Evolutionary conservation across 2,888 invertebrate genomes (phyloP), one percentile per base, ranked within the genome.

Genomic region (Parnassius apollo): DNA sequence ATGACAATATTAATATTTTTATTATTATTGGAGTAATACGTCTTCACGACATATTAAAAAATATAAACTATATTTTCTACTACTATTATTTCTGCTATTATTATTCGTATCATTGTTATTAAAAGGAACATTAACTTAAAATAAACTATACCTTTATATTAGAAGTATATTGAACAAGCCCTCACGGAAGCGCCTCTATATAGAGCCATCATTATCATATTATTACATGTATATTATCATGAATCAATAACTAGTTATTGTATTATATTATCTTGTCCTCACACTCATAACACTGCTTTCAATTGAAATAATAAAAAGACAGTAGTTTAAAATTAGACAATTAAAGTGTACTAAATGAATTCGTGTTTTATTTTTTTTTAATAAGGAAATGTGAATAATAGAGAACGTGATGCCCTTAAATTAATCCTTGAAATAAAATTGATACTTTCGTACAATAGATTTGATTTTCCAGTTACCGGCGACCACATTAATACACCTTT

Each of bases 401-500:
- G 54, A 59, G 54, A 55, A 59, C 59, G 62, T 64, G 48, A 59
- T 52, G 56, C 56, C 53, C 53, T 53, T 25, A 42, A 52, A 64
- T 25, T 42, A 25, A 46, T 64, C 64, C 64, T 64, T 64, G 64
- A 56, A 62, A 59, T 57, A 62, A 62, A 57, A 42, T 60, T 49
- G 59, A 59, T 57, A 59, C 61, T 61, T 62, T 62, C 62, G 57
- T 46, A 59, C 64, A 66, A 58, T 68, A 67, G 61, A 63, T 65
- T 69, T 71, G 69, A 65, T 71, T 72, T 69, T 66, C 68, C 69
- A 68, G 69, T 71, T 75, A 75, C 71, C 73, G 71, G 76, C 73
- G 78, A 77, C 76, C 77, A 66, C 68, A 77, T 78, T 79, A 83
- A 81, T 76, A 81, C 75, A 78, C 69, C 77, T 75, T 78, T 84